phyloP scores from a whole-genome alignment of 2,888 invertebrate genomes.

The Nebria brevicollis region DNA sequence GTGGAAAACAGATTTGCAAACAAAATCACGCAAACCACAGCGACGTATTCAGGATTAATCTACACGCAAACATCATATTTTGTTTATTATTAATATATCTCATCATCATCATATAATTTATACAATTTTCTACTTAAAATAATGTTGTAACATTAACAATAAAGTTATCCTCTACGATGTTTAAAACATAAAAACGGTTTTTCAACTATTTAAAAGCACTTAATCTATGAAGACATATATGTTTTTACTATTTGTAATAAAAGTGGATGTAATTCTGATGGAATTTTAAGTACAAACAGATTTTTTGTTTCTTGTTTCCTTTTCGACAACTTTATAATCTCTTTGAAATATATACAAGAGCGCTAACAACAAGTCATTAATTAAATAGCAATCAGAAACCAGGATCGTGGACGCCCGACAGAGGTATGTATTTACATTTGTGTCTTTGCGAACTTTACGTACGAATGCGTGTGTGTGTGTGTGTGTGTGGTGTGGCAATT shows the following conservation, averaged over 20 bases:
- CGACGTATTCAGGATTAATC: neutral
- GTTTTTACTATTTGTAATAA: too few relatives aligned
- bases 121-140: too few relatives aligned
- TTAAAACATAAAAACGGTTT: too few relatives aligned
- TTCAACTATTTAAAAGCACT: too few relatives aligned
- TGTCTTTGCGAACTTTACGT: neutral
- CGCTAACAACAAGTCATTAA: neutral
- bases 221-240: too few relatives aligned
- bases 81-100: neutral
- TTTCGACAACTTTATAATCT: neutral
- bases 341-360: neutral
- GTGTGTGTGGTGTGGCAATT: neutral
- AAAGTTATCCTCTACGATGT: too few relatives aligned
- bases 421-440: neutral
- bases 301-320: neutral
- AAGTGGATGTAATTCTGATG: too few relatives aligned
- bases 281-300: too few relatives aligned
- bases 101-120: neutral
- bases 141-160: too few relatives aligned
- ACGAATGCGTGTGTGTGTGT: neutral
- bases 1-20: neutral
- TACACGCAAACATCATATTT: neutral
- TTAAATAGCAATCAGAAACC: neutral
- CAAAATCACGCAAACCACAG: neutral
- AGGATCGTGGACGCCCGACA: neutral